Percentiles rank a stretch among this genome's conserved stretches.
Evolutionary conservation across 2,888 invertebrate genomes (phyloP).

Genomic region (Euzetes globulus): DNA sequence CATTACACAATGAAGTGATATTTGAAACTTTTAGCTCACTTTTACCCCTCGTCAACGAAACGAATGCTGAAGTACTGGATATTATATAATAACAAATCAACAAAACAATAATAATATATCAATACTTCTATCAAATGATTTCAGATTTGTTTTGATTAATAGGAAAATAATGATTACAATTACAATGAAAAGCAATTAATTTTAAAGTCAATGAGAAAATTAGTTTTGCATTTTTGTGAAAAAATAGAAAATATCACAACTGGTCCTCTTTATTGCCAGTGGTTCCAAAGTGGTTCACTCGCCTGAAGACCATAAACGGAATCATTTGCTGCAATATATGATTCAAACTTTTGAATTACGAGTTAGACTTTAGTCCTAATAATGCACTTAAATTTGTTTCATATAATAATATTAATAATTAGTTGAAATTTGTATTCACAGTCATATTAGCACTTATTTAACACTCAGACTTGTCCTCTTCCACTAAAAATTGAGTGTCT

Average conservation of each 20-base stretch:
- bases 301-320: conserved; percentile 1
- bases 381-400: conserved; percentile 19
- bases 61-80: neutral
- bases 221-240: neutral
- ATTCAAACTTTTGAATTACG: neutral
- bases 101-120: no score
- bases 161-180: no score
- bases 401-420: neutral
- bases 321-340: neutral
- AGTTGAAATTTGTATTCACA: conserved; percentile 8
- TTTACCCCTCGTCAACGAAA: no score
- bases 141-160: no score
- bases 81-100: neutral
- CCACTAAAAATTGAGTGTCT: conserved; percentile 81
- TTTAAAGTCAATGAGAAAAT: neutral
- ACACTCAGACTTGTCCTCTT: conserved; percentile 60
- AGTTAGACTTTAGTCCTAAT: conserved; percentile 1
- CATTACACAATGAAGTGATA: conserved; percentile 1
- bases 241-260: conserved; percentile 20
- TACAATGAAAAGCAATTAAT: no score
- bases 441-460: conserved; percentile 26
- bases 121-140: no score
- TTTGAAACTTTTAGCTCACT: neutral
- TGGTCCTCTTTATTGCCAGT: neutral
- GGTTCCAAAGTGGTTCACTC: neutral